Evolutionary conservation across 35 echinoderm and acorn worm species (phyloP), one percentile per base, ranked within the genome.

Genomic region (Chiridota heheva): DNA sequence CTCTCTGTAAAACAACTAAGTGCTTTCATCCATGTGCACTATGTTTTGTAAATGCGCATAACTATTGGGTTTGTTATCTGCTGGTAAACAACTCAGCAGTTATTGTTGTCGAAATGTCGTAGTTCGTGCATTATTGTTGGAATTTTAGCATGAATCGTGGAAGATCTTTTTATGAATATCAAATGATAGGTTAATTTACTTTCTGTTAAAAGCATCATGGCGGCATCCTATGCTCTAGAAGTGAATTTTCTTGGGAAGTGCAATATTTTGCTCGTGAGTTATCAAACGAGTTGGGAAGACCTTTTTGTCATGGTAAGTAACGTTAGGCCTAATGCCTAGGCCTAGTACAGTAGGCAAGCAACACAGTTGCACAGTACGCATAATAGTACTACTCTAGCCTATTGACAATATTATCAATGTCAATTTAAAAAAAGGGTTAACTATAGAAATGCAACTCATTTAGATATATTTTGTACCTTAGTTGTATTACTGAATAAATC

Each of bases 291-390:
- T 31, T 74, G 70, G 70, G 56, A 51, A 51, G 70, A 74, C 44
- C 43, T 74, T 3, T 51, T 10, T 44, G 70, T 47, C 30, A 74
- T 74, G 70, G 70, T 74, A 34, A 45, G 70, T 74, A 74, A n/a
- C n/a, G 13, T 1, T 47, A 7, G 35, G 44, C 28, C 40, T 8
- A 26, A 32, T 36, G 29, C 42, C 15, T 69, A 34, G 15, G 24
- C 20, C 16, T n/a, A 29, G 28, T 63, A 63, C 60, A 63, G 28
- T 12, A 35, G n/a, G 6, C 27, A 39, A 36, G 66, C 34, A 13
- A 16, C 27, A 71, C 17, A 27, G 37, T 2, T 43, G 45, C 18
- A 15, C 8, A 42, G n/a, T 51, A n/a, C 47, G n/a, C 47, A 51
- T 51, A 8, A 51, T 8, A 8, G 8, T 51, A 51, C n/a, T 8